Conservation (phyloP, 1,140 invertebrate species). For the Wiebesia pumilae region DNA sequence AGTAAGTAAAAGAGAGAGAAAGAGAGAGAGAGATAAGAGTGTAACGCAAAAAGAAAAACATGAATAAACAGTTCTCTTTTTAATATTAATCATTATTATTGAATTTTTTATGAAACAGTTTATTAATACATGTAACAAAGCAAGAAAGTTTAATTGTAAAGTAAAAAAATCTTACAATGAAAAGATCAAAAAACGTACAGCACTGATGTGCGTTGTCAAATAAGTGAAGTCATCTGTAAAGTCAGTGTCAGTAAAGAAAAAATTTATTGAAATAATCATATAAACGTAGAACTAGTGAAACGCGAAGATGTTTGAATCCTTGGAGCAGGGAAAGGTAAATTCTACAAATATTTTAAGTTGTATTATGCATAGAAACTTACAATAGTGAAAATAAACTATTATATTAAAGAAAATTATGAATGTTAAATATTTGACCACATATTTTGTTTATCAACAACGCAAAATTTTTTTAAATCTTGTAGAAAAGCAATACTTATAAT, state of each 20-base stretch:
- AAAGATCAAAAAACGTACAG: background rate
- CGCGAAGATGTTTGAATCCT: background rate
- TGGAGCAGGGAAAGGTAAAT: background rate
- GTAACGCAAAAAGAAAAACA: too few relatives aligned
- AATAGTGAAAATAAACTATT: too few relatives aligned
- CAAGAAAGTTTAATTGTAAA: background rate
- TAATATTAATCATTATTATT: too few relatives aligned
- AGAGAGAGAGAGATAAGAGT: too few relatives aligned
- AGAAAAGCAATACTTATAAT: background rate
- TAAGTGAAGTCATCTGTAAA: background rate
- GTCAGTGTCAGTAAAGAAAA: too few relatives aligned
- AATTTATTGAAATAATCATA: background rate
- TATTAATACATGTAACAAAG: too few relatives aligned
- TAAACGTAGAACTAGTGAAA: background rate
- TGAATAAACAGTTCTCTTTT: too few relatives aligned
- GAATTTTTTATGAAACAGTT: too few relatives aligned
- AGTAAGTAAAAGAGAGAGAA: too few relatives aligned
- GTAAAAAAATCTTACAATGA: background rate
- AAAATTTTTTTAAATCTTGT: background rate
- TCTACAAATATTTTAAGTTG: too few relatives aligned
- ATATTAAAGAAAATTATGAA: too few relatives aligned
- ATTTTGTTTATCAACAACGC: background rate
- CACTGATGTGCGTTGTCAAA: background rate
- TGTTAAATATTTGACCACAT: background rate
- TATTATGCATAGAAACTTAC: too few relatives aligned